These are phyloP conservation scores for Brachyhypopomus occidentalis DNA, from an alignment of 2,113 vertebrate species.

Conservation along the genomic window DNA sequence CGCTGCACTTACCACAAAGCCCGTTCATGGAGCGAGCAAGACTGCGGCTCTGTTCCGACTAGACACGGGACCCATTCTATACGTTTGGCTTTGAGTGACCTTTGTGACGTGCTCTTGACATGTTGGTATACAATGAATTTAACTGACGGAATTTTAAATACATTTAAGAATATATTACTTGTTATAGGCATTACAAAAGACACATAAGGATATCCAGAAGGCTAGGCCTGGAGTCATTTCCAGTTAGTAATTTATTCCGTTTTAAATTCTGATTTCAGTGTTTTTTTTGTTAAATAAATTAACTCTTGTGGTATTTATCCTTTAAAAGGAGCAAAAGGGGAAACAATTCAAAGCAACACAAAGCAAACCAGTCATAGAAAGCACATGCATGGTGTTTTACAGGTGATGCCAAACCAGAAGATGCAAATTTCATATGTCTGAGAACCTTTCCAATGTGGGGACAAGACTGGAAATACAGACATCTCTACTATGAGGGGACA, in stretches of 20 bases:
- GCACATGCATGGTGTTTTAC: constrained; percentile 1
- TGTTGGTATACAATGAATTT: constrained; percentile 12
- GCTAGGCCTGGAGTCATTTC: not conserved
- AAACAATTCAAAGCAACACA: constrained; percentile 12
- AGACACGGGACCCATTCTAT: constrained; percentile 43
- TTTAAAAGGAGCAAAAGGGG: not conserved
- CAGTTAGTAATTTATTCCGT: constrained; percentile 45
- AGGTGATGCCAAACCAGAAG: constrained; percentile 13
- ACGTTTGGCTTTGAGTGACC: constrained; percentile 43
- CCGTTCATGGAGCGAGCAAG: constrained; percentile 8
- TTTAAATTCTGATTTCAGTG: constrained; percentile 6
- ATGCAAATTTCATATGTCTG: constrained; percentile 30
- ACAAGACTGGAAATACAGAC: constrained; percentile 35
- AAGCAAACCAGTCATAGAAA: not conserved
- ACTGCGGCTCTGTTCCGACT: constrained; percentile 45
- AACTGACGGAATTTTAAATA: constrained; percentile 9
- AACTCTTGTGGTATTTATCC: not conserved
- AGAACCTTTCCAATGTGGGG: constrained; percentile 17
- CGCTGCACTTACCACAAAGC: constrained; percentile 21
- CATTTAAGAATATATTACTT: not conserved
- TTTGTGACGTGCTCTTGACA: constrained; percentile 28
- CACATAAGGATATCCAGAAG: not conserved
- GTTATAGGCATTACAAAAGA: not conserved
- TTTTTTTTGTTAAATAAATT: constrained; percentile 47
- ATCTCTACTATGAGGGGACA: constrained; percentile 6